Evolutionary conservation across 2,113 vertebrate genomes (phyloP), one percentile per base, ranked within the genome.

Genomic region (Delphinapterus leucas): DNA sequence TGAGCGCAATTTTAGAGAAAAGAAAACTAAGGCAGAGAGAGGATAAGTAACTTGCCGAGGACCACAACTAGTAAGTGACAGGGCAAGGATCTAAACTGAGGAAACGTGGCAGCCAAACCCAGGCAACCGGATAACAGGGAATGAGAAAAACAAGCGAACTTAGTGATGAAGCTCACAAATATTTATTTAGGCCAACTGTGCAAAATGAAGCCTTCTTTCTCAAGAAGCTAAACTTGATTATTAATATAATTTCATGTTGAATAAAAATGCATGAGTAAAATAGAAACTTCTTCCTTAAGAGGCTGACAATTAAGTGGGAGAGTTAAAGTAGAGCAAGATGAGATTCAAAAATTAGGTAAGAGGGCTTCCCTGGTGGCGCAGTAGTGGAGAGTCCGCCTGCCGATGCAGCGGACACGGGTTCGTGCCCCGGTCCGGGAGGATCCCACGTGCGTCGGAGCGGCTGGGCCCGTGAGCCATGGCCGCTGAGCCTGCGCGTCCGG

Each of bases 301-400:
- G 84, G 55, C 53, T 88, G n/a, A 58, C 38, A 85, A 70, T 71
- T 83, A 79, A 73, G 26, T 65, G 53, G 28, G 10, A 65, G 28
- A 92, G 63, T 61, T 92, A 80, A 94, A 88, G 23, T 44, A 97
- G 53, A 92, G 79, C 58, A 89, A 91, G 26, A 80, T 84, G 38
- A 89, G 33, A 61, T 81, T 92, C 31, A 81, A 89, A 92, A 49
- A 74, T 74, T 41, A 41, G 41, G 41, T 41, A 41, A 41, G 41
- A 41, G 41, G 41, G 41, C 41, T 41, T 41, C 41, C 41, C 41
- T 41, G 41, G 41, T 41, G 41, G 41, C 8, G 44, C 44, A 44
- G 44, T 44, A 8, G 44, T 44, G 9, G 44, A 1, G 44, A 0
- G 44, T 44, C 44, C 44, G 44, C 44, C 44, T 44, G 44, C 44